Conservation (phyloP, 2,113 vertebrate species). For the Tylochromis polylepis region DNA sequence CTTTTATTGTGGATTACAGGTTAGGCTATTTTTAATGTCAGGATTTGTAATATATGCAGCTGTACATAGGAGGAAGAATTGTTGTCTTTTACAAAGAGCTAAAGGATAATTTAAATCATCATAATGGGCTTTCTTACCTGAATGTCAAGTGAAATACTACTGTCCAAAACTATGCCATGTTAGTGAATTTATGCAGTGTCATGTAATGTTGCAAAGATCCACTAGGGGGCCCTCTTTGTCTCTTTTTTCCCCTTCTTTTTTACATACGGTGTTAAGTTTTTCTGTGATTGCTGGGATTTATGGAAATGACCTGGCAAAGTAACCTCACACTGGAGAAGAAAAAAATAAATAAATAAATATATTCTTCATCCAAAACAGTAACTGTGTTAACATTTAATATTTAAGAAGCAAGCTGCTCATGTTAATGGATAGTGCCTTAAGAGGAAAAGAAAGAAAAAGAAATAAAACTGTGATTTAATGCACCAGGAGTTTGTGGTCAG, state of each 20-base stretch:
- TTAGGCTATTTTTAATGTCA: background rate
- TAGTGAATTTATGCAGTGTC: background rate
- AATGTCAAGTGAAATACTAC: background rate
- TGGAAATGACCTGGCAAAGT: background rate
- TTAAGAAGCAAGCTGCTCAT: background rate
- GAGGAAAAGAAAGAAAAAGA: background rate
- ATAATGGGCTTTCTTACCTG: background rate
- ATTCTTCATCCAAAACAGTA: background rate
- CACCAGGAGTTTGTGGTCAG: background rate
- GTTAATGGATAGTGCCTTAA: background rate
- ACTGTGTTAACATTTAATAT: background rate
- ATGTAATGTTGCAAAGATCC: slow-evolving; percentile 18
- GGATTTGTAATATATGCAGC: slow-evolving; percentile 22
- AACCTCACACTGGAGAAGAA: background rate
- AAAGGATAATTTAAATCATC: background rate
- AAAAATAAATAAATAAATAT: background rate
- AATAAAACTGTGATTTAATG: background rate
- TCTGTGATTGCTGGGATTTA: background rate
- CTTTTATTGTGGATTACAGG: background rate
- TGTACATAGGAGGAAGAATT: slow-evolving; percentile 37
- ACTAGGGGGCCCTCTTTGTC: slow-evolving; percentile 26
- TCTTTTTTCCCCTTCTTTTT: background rate
- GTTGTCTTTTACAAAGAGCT: slow-evolving; percentile 5
- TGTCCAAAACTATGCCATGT: background rate
- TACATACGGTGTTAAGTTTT: background rate